phyloP scores from a whole-genome alignment of 1,140 invertebrate genomes.

The Drosophila arizonae region DNA sequence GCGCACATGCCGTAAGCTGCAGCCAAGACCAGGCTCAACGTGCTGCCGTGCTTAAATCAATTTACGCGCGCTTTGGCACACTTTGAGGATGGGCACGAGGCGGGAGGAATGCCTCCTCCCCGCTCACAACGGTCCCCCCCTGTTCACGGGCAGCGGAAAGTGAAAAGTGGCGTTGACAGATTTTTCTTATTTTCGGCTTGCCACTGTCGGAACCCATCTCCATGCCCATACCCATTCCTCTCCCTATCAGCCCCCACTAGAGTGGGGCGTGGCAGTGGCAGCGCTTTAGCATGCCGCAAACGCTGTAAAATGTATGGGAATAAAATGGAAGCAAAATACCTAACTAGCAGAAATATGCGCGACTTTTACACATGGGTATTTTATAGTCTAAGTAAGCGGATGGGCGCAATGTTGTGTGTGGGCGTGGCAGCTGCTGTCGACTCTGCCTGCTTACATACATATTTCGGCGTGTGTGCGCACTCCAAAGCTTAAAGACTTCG shows the following conservation, averaged over 20 bases:
- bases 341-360: slow-evolving; percentile 45
- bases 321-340: slow-evolving; percentile 6
- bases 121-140: neutral
- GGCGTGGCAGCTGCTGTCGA: neutral
- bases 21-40: slow-evolving; percentile 6
- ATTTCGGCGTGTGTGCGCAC: slow-evolving; percentile 6
- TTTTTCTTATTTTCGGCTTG: slow-evolving; percentile 72
- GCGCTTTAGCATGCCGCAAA: slow-evolving; percentile 59
- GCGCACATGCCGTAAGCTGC: neutral
- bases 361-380: slow-evolving; percentile 32
- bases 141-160: slow-evolving; percentile 36
- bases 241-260: neutral
- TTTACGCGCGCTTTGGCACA: slow-evolving; percentile 77
- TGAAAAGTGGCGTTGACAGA: slow-evolving; percentile 74
- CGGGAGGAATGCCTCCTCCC: neutral
- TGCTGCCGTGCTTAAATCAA: slow-evolving; percentile 75
- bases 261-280: neutral
- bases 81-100: slow-evolving; percentile 48
- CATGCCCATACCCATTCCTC: neutral
- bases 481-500: slow-evolving; percentile 8
- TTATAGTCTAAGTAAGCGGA: slow-evolving; percentile 19
- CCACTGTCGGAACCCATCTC: slow-evolving; percentile 27
- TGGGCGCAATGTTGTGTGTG: slow-evolving; percentile 8
- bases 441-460: neutral
- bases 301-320: slow-evolving; percentile 58